Percentiles rank a stretch among this genome's conserved stretches.
Evolutionary conservation across 1,140 invertebrate genomes (phyloP).

Genomic region (Saxidomus purpurata): DNA sequence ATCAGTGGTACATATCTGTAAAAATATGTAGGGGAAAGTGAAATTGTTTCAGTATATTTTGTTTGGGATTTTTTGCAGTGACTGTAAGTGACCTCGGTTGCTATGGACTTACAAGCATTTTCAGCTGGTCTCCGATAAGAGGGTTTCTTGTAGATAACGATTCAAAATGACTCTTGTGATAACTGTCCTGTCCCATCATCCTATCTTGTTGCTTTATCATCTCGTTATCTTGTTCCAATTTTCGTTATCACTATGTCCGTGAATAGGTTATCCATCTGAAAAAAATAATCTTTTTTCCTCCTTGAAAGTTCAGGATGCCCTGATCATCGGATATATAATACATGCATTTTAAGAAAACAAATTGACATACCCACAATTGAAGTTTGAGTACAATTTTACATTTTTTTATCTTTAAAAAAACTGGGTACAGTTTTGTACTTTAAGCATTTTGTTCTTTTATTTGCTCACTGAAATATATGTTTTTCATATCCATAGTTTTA

Average conservation of each 20-base stretch:
- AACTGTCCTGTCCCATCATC: constrained; percentile 3
- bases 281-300: neutral
- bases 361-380: too few species aligned
- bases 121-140: neutral
- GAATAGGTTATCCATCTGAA: neutral
- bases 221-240: constrained; percentile 9
- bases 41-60: neutral
- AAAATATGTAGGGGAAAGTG: too few species aligned
- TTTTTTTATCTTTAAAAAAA: too few species aligned
- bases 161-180: constrained; percentile 2
- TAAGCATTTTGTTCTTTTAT: too few species aligned
- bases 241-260: constrained; percentile 19
- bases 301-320: too few species aligned
- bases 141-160: constrained; percentile 8
- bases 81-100: constrained; percentile 6
- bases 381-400: too few species aligned
- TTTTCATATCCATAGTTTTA: too few species aligned
- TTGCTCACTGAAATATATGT: too few species aligned
- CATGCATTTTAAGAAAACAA: neutral
- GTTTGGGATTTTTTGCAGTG: neutral
- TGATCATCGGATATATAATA: too few species aligned
- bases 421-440: too few species aligned
- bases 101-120: constrained; percentile 47
- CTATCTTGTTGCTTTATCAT: constrained; percentile 13
- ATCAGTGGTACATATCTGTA: too few species aligned